Evolutionary conservation across 2,888 invertebrate genomes (phyloP).

Genomic region (Temnothorax unifasciatus): DNA sequence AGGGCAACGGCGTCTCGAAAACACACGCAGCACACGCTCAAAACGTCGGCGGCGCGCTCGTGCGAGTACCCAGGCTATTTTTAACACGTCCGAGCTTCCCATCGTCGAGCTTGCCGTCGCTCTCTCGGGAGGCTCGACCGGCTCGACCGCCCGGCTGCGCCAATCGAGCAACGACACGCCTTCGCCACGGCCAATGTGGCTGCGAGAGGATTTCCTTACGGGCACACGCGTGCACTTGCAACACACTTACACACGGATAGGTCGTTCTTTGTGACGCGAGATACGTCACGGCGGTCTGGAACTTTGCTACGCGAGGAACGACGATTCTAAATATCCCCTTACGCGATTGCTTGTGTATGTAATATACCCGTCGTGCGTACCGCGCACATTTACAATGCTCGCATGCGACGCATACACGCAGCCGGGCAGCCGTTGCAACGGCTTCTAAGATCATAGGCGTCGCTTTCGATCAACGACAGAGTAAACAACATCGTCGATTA

Average conservation of each 20-base stretch:
- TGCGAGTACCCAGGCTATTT: conserved; percentile 13
- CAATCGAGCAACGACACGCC: conserved; percentile 80
- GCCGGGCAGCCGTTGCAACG: neutral
- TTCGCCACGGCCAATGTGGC: conserved; percentile 70
- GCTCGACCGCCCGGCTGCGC: conserved; percentile 76
- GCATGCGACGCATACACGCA: neutral
- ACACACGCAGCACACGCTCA: neutral
- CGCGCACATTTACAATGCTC: neutral
- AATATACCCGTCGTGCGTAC: neutral
- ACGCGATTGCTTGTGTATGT: neutral
- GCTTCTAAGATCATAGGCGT: conserved; percentile 39
- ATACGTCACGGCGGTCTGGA: conserved; percentile 46
- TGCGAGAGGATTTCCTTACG: neutral
- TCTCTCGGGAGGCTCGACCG: conserved; percentile 79
- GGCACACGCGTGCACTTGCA: neutral
- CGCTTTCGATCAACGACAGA: neutral
- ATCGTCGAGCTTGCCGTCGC: neutral
- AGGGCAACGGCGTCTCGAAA: conserved; percentile 30
- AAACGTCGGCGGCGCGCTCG: neutral
- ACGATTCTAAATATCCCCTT: neutral
- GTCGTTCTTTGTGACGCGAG: neutral
- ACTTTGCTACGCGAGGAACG: conserved; percentile 27
- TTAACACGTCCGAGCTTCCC: neutral
- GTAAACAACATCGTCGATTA: neutral
- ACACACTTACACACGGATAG: neutral